These are phyloP conservation scores for Petrocephalus sullivani DNA, from an alignment of 2,797 vertebrate genomes.

Conservation along the genomic window DNA sequence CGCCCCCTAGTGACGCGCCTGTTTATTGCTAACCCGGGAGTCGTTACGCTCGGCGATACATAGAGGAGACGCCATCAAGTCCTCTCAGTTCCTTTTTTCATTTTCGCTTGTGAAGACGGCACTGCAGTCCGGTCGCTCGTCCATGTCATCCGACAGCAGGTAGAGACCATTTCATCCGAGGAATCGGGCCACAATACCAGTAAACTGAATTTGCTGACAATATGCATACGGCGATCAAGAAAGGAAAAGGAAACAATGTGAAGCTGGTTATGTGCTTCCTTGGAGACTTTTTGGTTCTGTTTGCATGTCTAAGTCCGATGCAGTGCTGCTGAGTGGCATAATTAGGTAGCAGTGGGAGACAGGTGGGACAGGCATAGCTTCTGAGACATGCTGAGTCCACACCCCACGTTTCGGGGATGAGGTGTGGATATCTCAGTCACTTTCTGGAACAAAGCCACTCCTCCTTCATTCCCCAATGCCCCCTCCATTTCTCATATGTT, in stretches of 20 bases:
- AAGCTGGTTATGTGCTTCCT: neutral
- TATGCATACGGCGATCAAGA: neutral
- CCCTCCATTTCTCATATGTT: neutral
- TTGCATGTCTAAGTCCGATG: constrained; percentile 3
- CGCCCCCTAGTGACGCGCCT: neutral
- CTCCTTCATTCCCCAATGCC: neutral
- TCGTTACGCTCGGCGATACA: neutral
- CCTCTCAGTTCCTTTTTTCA: neutral
- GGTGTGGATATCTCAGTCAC: neutral
- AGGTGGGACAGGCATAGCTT: neutral
- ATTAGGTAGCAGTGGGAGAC: constrained; percentile 9
- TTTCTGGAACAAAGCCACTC: neutral
- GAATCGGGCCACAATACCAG: neutral
- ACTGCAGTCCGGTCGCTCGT: neutral
- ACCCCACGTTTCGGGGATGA: neutral
- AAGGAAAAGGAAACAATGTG: neutral
- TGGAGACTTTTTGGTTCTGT: neutral
- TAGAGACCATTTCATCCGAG: neutral
- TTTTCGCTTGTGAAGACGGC: neutral
- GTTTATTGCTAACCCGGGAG: neutral
- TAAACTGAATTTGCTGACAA: neutral
- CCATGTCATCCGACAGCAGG: too few species aligned
- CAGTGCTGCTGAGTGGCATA: constrained; percentile 19
- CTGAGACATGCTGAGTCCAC: constrained; percentile 3
- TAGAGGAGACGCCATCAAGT: neutral